Evolutionary conservation across 2,888 invertebrate genomes (phyloP).

Genomic region (Malthinus flaveolus): DNA sequence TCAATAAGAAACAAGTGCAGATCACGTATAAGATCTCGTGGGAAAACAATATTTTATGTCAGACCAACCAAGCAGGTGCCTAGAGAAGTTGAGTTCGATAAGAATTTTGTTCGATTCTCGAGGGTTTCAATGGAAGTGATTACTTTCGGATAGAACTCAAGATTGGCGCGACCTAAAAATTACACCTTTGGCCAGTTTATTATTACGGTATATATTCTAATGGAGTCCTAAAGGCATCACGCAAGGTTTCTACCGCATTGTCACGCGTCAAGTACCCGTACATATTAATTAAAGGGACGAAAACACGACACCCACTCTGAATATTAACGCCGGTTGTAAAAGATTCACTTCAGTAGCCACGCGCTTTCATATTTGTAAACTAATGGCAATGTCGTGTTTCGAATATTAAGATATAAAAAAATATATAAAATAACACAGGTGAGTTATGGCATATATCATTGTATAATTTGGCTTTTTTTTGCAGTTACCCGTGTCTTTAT

Average conservation of each 20-base stretch:
- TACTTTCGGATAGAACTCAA: slow-evolving; percentile 17
- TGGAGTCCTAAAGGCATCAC: slow-evolving; percentile 18
- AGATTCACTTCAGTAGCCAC: slow-evolving; percentile 26
- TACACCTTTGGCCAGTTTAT: slow-evolving; percentile 3
- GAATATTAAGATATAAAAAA: slow-evolving; percentile 17
- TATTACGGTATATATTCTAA: slow-evolving; percentile 22
- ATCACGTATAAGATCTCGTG: slow-evolving; percentile 23
- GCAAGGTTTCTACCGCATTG: slow-evolving; percentile 24
- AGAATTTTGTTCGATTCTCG: slow-evolving; percentile 23
- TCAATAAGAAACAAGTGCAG: slow-evolving; percentile 16
- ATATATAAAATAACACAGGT: slow-evolving; percentile 1
- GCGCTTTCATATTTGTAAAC: slow-evolving; percentile 28
- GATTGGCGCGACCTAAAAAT: slow-evolving; percentile 16
- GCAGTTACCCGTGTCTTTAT: no score
- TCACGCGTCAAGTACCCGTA: slow-evolving; percentile 30
- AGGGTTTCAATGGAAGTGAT: slow-evolving; percentile 25
- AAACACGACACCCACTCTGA: slow-evolving; percentile 27
- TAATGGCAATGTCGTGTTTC: slow-evolving; percentile 27
- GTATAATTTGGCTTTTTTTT: no score
- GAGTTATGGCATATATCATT: no score
- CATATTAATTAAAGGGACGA: slow-evolving; percentile 30
- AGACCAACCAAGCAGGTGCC: slow-evolving; percentile 23
- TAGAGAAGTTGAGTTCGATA: slow-evolving; percentile 17
- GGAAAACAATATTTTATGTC: slow-evolving; percentile 31
- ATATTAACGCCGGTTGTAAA: slow-evolving; percentile 27